Base-by-base conservation (phyloP, 2,888 invertebrate genomes). In the Mactromeris polynyma region DNA sequence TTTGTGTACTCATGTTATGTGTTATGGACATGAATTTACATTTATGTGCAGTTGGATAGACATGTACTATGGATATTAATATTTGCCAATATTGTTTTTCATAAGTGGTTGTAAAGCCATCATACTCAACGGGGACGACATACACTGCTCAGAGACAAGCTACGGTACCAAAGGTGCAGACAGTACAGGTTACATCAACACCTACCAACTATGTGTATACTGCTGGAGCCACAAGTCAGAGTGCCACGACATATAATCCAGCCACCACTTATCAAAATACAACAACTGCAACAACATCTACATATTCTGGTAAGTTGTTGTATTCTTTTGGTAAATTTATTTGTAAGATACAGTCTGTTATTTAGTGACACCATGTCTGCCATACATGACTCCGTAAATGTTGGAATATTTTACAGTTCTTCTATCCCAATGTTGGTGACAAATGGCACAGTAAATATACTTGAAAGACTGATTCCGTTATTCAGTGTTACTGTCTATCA, bases 121-220 rank as follows among this genome's bases (percentile, higher is more conserved):
- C 90, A 3, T 96, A 95, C 86, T 93, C 95, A 7, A 95, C 95
- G 26, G 94, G 94, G 19, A 94, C 95, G n/a, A 92, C 95, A 17
- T 95, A 95, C 87, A 93, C 93, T 33, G 87, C 94, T 33, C 95
- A 94, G 87, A 91, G 95, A 42, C 95, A 94, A 81, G 91, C 93
- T 11, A 93, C 94, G 17, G 94, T 93, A n/a, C 95, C 93, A 2
- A 96, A 96, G 85, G 94, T 95, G 19, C 93, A 95, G 42, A 92
- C 94, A 14, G 94, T 95, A 3, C 95, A 95, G 85, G 95, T 94
- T 58, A 94, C 95, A 31, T 93, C 96, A 0, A 93, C 96, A 46
- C 94, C 95, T 7, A 93, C 95, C 4, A 95, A 94, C 73, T 96
- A 96, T 89, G 95, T 96, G 54, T 96, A 96, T 90, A 93, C 95